These are phyloP conservation scores for Monochamus alternatus DNA, from an alignment of 2,888 invertebrate species.

Conservation along the genomic window DNA sequence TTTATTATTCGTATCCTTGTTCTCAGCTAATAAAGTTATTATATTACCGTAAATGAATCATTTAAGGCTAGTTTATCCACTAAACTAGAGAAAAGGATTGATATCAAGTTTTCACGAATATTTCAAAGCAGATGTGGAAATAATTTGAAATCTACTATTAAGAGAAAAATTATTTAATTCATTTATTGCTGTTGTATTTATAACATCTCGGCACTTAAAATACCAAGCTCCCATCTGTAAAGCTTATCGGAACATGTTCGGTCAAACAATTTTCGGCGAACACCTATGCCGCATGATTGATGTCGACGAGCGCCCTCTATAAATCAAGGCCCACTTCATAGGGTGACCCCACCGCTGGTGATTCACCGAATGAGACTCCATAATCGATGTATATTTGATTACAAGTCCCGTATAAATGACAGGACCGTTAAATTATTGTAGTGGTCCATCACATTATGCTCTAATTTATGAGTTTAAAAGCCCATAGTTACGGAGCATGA, in stretches of 20 bases:
- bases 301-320: constrained; percentile 30
- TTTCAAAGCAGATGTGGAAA: no score
- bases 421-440: constrained; percentile 48
- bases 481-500: background rate
- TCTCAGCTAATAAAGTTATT: no score
- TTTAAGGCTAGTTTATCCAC: no score
- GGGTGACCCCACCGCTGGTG: constrained; percentile 51
- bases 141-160: no score
- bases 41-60: no score
- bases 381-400: constrained; percentile 61
- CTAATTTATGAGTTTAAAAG: constrained; percentile 20
- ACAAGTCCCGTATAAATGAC: constrained; percentile 53
- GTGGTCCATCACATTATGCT: constrained; percentile 39
- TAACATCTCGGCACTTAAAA: background rate
- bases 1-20: no score
- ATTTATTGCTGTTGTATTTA: background rate
- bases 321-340: constrained; percentile 51
- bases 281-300: constrained; percentile 28
- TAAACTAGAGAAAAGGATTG: no score
- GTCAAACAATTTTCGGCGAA: constrained; percentile 17
- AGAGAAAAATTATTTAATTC: no score
- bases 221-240: constrained; percentile 1
- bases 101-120: no score
- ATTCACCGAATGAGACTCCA: constrained; percentile 57
- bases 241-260: constrained; percentile 7